Percentiles rank a stretch among this genome's conserved stretches.
These are phyloP conservation scores for Gadus macrocephalus DNA, from an alignment of 2,113 vertebrate species.

Conservation along the genomic window DNA sequence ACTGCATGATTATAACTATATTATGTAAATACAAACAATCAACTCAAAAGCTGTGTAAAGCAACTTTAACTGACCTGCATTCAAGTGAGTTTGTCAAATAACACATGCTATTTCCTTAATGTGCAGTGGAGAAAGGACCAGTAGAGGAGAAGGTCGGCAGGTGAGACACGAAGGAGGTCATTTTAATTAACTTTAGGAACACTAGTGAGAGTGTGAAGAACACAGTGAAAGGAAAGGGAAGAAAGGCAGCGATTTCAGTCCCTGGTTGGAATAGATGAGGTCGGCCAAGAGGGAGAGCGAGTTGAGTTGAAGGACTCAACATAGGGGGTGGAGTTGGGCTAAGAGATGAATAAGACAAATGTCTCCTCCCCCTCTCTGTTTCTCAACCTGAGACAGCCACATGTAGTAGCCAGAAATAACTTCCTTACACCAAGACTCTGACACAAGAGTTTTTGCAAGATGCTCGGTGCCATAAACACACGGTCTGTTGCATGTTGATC, in stretches of 20 bases:
- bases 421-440: too few relatives aligned
- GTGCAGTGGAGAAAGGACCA: neutral
- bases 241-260: neutral
- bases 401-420: too few relatives aligned
- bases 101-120: neutral
- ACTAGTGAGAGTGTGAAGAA: neutral
- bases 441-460: too few relatives aligned
- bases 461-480: too few relatives aligned
- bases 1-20: too few relatives aligned
- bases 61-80: too few relatives aligned
- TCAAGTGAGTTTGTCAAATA: neutral
- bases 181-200: neutral
- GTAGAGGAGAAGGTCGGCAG: neutral
- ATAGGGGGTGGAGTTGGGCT: neutral
- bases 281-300: neutral
- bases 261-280: neutral
- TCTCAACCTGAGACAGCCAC: too few relatives aligned
- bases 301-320: neutral
- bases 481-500: too few relatives aligned
- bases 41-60: too few relatives aligned
- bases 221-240: too few relatives aligned
- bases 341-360: neutral
- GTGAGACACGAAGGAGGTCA: neutral
- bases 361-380: too few relatives aligned
- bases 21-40: too few relatives aligned